phyloP scores from a whole-genome alignment of 2,888 invertebrate species.

The Calliopum simillimum region DNA sequence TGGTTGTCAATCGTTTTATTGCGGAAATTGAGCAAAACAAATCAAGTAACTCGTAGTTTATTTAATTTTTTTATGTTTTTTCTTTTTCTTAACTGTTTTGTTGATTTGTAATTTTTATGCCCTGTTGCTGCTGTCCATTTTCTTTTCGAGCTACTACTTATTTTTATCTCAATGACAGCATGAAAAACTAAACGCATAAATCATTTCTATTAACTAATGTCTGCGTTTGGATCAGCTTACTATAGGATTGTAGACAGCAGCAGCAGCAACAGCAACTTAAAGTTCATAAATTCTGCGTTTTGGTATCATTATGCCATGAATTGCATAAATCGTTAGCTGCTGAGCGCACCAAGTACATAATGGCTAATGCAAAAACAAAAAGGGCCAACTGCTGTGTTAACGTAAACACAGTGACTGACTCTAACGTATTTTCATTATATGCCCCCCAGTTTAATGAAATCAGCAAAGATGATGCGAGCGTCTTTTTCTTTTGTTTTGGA shows the following conservation, averaged over 20 bases:
- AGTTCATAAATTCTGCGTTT: neutral
- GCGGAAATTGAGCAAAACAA: slow-evolving; percentile 31
- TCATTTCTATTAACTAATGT: neutral
- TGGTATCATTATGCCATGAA: slow-evolving; percentile 22
- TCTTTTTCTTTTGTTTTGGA: neutral
- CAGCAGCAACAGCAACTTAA: too few relatives aligned
- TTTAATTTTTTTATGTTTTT: neutral
- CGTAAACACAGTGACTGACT: neutral
- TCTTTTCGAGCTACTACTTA: neutral
- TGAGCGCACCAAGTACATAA: neutral
- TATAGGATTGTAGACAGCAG: too few relatives aligned
- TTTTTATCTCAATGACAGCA: neutral
- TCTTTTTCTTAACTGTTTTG: neutral
- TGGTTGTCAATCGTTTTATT: slow-evolving; percentile 29
- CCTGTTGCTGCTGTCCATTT: too few relatives aligned
- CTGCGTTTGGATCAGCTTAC: neutral
- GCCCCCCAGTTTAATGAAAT: neutral
- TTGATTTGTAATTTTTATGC: neutral
- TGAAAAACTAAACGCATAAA: slow-evolving; percentile 2
- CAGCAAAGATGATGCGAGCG: neutral
- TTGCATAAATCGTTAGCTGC: slow-evolving; percentile 16
- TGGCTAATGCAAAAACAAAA: neutral
- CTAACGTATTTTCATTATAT: neutral
- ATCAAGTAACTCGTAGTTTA: slow-evolving; percentile 16
- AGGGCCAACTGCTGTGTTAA: neutral